Evolutionary conservation across 2,797 vertebrate genomes (phyloP).

Genomic region (Vireo griseus): DNA sequence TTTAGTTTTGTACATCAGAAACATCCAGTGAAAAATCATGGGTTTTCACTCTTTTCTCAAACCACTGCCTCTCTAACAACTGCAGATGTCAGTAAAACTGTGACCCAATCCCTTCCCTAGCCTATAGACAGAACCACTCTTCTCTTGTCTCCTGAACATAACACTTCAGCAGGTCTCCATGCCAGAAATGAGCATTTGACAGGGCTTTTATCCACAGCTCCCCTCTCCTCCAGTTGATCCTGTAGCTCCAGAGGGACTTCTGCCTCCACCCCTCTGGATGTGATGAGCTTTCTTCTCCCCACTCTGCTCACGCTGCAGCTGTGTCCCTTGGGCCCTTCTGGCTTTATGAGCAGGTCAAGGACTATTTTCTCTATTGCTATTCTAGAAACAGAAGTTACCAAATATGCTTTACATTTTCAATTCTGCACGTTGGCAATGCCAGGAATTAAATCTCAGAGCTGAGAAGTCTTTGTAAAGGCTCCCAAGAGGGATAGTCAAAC

Average conservation of each 20-base stretch:
- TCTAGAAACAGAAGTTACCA: neutral
- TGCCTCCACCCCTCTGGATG: rapidly evolving
- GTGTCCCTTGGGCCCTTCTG: neutral
- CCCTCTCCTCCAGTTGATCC: neutral
- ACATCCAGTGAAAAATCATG: neutral
- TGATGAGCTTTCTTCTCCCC: neutral
- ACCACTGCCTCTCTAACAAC: neutral
- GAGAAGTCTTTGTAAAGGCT: neutral
- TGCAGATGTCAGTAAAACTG: neutral
- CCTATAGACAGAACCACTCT: neutral
- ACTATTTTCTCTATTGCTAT: neutral
- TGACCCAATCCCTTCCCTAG: neutral
- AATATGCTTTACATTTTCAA: neutral
- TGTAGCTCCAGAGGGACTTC: neutral
- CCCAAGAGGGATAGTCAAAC: neutral
- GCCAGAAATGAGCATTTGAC: neutral
- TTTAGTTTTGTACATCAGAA: neutral
- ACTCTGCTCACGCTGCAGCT: neutral
- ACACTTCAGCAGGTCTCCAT: neutral
- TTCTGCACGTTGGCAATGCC: neutral
- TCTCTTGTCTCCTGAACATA: neutral
- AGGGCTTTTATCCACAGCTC: neutral
- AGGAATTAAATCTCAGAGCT: neutral
- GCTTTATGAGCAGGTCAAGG: neutral
- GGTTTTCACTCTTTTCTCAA: neutral